phyloP scores from a whole-genome alignment of 2,797 vertebrate species.

The Potorous gilbertii region DNA sequence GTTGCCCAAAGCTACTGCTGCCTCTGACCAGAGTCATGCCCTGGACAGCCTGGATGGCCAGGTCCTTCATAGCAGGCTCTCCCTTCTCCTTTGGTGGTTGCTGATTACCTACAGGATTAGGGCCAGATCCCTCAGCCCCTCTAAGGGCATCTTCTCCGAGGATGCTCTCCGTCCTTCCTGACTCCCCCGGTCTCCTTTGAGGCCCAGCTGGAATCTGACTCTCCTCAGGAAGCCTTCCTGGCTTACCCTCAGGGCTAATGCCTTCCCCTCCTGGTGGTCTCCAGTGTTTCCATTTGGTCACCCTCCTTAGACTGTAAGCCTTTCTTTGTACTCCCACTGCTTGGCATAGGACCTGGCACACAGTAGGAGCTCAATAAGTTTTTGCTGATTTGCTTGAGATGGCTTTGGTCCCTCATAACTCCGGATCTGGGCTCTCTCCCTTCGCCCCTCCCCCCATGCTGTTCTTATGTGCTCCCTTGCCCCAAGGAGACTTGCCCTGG shows the following conservation, averaged over 20 bases:
- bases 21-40: not conserved
- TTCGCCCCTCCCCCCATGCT: not conserved
- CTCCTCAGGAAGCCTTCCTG: not conserved
- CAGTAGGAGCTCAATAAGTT: not conserved
- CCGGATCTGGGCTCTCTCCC: not conserved
- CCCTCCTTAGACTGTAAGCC: not conserved
- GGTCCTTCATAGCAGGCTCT: too few relatives aligned
- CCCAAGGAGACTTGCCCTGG: not conserved
- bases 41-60: too few relatives aligned
- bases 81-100: too few relatives aligned
- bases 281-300: too few relatives aligned
- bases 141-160: too few relatives aligned
- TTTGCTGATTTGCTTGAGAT: not conserved
- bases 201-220: too few relatives aligned
- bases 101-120: too few relatives aligned
- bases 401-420: fast-evolving
- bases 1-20: not conserved
- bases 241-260: too few relatives aligned
- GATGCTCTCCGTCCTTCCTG: not conserved
- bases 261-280: too few relatives aligned
- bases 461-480: not conserved
- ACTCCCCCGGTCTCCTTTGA: too few relatives aligned
- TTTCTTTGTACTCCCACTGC: too few relatives aligned
- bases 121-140: too few relatives aligned
- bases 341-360: not conserved